Conservation (phyloP, 2,797 vertebrate genomes). For the Enteromius mattozi region DNA sequence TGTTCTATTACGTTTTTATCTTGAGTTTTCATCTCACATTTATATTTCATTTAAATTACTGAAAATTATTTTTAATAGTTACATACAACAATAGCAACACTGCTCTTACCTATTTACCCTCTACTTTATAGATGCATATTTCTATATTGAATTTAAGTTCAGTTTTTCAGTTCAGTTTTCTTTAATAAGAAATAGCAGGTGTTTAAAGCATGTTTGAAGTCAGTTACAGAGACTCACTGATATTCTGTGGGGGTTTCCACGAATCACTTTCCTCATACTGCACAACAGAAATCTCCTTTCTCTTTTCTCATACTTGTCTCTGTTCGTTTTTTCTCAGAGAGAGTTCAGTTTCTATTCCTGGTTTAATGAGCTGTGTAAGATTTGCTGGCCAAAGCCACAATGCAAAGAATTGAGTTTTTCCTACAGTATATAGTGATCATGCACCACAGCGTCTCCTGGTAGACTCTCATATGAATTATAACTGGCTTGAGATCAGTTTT, state of each 20-base stretch:
- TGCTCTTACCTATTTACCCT: background rate
- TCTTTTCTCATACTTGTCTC: background rate
- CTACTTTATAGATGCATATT: background rate
- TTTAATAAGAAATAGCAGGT: background rate
- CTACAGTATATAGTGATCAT: conserved; percentile 25
- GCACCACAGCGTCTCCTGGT: conserved; percentile 4
- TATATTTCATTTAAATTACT: background rate
- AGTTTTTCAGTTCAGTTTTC: too few species aligned
- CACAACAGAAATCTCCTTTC: background rate
- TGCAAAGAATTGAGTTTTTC: conserved; percentile 46
- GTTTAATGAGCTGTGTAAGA: conserved; percentile 50
- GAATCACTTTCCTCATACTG: conserved; percentile 1
- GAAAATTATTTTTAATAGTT: background rate
- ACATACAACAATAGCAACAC: background rate
- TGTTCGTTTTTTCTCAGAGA: conserved; percentile 28
- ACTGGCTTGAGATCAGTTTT: background rate
- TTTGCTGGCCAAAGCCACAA: conserved; percentile 18
- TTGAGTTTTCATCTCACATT: background rate
- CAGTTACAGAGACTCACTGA: background rate
- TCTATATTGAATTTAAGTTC: background rate
- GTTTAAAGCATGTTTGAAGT: conserved; percentile 18
- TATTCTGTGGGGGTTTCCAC: background rate
- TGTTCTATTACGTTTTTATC: too few species aligned
- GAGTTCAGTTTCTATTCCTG: conserved; percentile 3
- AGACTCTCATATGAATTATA: background rate